Evolutionary conservation across 2,888 invertebrate species (phyloP), one percentile per base, ranked within the genome.

Genomic region (Buathra laborator): DNA sequence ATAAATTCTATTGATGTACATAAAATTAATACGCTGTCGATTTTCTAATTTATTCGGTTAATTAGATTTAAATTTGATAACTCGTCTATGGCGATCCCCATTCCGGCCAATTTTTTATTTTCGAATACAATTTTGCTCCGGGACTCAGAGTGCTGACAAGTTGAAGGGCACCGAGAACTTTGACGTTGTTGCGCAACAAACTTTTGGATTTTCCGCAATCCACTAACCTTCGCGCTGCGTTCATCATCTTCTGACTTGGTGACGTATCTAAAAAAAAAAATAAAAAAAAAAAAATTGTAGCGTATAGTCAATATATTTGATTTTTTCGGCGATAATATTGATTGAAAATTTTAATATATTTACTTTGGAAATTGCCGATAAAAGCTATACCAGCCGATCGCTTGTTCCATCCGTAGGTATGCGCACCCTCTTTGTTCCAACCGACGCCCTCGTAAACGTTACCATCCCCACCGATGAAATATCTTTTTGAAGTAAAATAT

Each of bases 381-480:
- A 96, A 95, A 19, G 95, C 94, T 84, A 96, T 95, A 10, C 95
- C 96, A 16, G 96, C 94, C 19, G 96, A 95, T 88, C 94, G 95
- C 44, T 91, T 93, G 90, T 96, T 96, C 86, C 95, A 96, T 7
- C 94, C 94, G 9, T 93, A 94, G 0, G 95, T 95, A 87, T 96
- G 96, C 0, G 96, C 95, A 0, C 96, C 96, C 9, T 94, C 94
- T 51, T 94, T 94, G 6, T 95, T 94, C 96, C 96, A 96, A 0
- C 96, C 96, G 0, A 94, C 92, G 0, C 96, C 96, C 92, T 96
- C 96, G 87, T 96, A 96, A 9, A 96, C 94, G 46, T 95, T 94
- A 5, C 96, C 96, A 90, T 96, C 96, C 37, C 95, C 95, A 4
- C 96, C 96, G 75, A 96, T 94, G 84, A 96, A 89, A 86, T 96